A percentile compares a stretch with the other conserved stretches of the same genome.
Evolutionary conservation across 1,140 invertebrate species (phyloP).

Genomic region (Drosophila punjabiensis): DNA sequence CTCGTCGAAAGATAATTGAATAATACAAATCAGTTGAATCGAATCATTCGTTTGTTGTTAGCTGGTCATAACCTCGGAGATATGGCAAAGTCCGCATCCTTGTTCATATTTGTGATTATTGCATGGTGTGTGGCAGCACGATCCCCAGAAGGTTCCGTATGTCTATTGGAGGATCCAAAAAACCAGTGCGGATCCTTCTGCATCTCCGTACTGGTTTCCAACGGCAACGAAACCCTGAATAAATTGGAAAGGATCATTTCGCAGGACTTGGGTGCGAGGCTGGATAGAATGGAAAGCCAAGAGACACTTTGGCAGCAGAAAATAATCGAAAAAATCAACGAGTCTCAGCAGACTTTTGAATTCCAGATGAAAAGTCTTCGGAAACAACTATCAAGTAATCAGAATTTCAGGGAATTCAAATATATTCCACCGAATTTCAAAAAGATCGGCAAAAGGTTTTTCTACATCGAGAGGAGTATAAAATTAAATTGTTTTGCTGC

Average conservation of each 20-base stretch:
- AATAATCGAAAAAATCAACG: neutral
- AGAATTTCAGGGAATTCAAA: neutral
- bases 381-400: neutral
- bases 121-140: neutral
- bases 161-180: constrained; percentile 3
- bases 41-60: neutral
- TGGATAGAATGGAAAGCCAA: neutral
- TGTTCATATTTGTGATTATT: neutral
- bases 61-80: neutral
- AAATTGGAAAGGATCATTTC: neutral
- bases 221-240: neutral
- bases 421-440: neutral
- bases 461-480: neutral
- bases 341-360: neutral
- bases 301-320: neutral
- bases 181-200: constrained; percentile 12
- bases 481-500: constrained; percentile 1
- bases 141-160: neutral
- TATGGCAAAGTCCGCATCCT: neutral
- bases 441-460: neutral
- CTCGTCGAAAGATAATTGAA: neutral
- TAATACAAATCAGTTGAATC: neutral
- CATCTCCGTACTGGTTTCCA: neutral
- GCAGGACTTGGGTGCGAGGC: neutral
- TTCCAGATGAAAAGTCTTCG: neutral